phyloP scores from a whole-genome alignment of 2,888 invertebrate species.

The Acanthosepion pharaonis region DNA sequence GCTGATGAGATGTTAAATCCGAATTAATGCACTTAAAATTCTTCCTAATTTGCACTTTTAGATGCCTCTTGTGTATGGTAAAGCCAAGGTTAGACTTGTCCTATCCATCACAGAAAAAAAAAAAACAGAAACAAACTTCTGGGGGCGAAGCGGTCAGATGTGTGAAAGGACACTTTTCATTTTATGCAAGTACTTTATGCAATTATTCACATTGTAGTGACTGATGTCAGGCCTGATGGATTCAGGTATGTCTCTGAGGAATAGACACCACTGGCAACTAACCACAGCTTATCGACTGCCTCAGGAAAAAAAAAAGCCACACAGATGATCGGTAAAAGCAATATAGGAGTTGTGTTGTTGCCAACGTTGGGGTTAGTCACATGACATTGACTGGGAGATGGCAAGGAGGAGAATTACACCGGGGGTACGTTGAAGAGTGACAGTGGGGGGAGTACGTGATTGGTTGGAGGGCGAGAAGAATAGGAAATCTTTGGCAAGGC shows the following conservation, averaged over 20 bases:
- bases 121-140: not conserved
- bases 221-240: not conserved
- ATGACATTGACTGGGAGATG: not conserved
- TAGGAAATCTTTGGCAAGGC: not conserved
- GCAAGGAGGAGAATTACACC: not conserved
- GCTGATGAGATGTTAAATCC: not conserved
- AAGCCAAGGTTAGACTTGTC: not conserved
- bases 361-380: constrained; percentile 15
- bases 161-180: not conserved
- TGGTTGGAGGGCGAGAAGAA: not conserved
- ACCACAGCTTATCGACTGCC: not conserved
- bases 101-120: not conserved
- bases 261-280: not conserved
- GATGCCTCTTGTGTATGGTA: not conserved
- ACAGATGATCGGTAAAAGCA: not conserved
- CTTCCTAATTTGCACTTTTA: not conserved
- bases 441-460: not conserved
- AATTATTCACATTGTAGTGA: not conserved
- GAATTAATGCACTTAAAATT: not conserved
- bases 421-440: not conserved
- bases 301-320: not conserved
- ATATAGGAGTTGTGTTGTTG: not conserved
- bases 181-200: not conserved
- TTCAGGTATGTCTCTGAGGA: not conserved
- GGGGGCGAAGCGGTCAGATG: not conserved